phyloP scores from a whole-genome alignment of 2,113 vertebrate genomes.

The Hyaena hyaena region DNA sequence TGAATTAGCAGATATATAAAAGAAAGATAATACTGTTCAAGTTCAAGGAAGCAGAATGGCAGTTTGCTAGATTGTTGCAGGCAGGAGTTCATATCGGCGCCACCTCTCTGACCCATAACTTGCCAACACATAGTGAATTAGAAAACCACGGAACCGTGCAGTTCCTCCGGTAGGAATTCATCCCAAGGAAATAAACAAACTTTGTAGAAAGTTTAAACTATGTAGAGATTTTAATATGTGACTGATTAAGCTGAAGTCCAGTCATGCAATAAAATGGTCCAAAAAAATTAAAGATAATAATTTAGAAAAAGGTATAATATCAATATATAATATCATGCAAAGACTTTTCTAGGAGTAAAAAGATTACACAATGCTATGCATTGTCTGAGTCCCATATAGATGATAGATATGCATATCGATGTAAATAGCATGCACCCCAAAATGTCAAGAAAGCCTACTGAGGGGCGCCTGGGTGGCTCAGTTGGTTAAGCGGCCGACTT shows the following conservation, averaged over 20 bases:
- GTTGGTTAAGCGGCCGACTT: no score
- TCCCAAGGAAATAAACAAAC: neutral
- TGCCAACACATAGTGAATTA: neutral
- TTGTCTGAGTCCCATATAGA: neutral
- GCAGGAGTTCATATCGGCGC: neutral
- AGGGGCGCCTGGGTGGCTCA: no score
- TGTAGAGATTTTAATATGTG: neutral
- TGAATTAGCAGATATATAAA: neutral
- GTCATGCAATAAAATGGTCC: conserved; percentile 22
- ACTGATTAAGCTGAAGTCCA: conserved; percentile 15
- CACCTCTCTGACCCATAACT: neutral
- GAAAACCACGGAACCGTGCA: neutral
- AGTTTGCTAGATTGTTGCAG: no score
- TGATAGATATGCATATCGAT: neutral
- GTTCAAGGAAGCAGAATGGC: neutral
- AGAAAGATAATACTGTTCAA: neutral
- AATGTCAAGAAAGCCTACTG: neutral
- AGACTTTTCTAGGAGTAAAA: neutral
- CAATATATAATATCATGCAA: neutral
- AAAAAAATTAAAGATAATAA: neutral
- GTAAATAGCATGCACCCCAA: neutral
- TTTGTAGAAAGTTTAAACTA: neutral
- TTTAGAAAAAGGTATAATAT: neutral
- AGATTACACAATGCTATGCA: neutral
- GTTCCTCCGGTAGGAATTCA: neutral